Evolutionary conservation across 1,140 invertebrate genomes (phyloP), one percentile per base, ranked within the genome.

Genomic region (Pseudomyrmex flavicornis): DNA sequence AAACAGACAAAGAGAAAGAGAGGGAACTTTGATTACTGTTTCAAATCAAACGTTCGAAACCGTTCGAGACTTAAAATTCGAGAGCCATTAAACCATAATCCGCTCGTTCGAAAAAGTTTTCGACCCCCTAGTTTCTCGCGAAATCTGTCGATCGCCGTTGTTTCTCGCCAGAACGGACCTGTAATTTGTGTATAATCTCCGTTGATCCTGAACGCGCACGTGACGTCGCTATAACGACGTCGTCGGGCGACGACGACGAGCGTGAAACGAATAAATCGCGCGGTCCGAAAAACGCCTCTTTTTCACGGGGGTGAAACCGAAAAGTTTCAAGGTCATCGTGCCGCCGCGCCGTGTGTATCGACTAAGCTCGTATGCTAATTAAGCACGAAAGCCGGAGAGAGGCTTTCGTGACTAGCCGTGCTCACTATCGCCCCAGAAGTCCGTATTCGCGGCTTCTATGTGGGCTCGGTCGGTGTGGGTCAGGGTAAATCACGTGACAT

Each of bases 401-500:
- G 35, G 79, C 83, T 88, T 88, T 85, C 87, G 87, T 88, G 87
- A 88, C 87, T 85, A 61, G 66, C 52, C 73, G 86, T 54, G 75
- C 72, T 85, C 63, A 72, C 80, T 77, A 62, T 84, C 84, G 73
- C 35, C 82, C 75, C 58, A 80, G 74, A 77, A 87, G 72, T 62
- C 35, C 61, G 46, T 76, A 46, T 72, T 65, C 65, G 73, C 85
- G 56, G 65, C 63, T 73, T 87, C 85, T 76, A 61, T 54, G 48
- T 68, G 70, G 76, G 66, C 35, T 79, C 44, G 66, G 69, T 56
- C 35, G 4, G 35, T 35, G 35, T 65, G 86, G 87, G 87, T 88
- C 87, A 88, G 87, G 87, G 87, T 88, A 75, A 88, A 85, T 85
- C 83, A 88, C 58, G 83, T 88, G 87, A 88, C 87, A 84, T 88